phyloP scores from a whole-genome alignment of 1,140 invertebrate species.

The Nymphalis io region DNA sequence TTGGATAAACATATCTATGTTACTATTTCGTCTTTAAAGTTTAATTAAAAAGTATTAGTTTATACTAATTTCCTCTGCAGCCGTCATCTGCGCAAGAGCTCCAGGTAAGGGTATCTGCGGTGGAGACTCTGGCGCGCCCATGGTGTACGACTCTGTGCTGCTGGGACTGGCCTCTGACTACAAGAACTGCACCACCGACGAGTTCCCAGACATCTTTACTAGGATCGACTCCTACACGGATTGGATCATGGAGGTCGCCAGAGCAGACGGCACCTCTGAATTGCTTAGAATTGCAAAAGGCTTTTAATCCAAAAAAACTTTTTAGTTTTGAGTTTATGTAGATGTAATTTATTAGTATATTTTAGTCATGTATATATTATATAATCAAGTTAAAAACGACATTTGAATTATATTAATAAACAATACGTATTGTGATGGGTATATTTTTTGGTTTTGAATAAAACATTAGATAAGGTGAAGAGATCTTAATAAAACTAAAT shows the following conservation, averaged over 20 bases:
- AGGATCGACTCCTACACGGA: slow-evolving; percentile 53
- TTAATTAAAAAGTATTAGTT: no score
- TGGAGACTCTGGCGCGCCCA: slow-evolving; percentile 60
- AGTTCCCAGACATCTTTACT: slow-evolving; percentile 57
- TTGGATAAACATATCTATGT: no score
- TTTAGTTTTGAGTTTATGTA: not conserved
- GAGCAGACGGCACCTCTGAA: slow-evolving; percentile 8
- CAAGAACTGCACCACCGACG: slow-evolving; percentile 42
- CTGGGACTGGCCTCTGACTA: slow-evolving; percentile 53
- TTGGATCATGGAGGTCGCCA: slow-evolving; percentile 51
- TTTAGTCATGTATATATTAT: no score
- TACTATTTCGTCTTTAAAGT: no score
- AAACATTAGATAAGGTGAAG: no score
- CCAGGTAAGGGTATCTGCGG: slow-evolving; percentile 46
- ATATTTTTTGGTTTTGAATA: no score
- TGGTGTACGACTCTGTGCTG: slow-evolving; percentile 47
- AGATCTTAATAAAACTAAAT: slow-evolving; percentile 32
- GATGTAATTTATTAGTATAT: no score
- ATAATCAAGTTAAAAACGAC: no score
- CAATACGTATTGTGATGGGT: no score
- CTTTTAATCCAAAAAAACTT: not conserved
- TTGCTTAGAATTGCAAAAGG: slow-evolving; percentile 7
- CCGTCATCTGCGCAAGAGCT: slow-evolving; percentile 49
- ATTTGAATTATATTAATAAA: no score
- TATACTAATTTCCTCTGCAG: slow-evolving; percentile 38